A percentile compares a stretch with the other conserved stretches of the same genome.
phyloP scores from a whole-genome alignment of 2,797 vertebrate genomes.

The Chromis chromis region DNA sequence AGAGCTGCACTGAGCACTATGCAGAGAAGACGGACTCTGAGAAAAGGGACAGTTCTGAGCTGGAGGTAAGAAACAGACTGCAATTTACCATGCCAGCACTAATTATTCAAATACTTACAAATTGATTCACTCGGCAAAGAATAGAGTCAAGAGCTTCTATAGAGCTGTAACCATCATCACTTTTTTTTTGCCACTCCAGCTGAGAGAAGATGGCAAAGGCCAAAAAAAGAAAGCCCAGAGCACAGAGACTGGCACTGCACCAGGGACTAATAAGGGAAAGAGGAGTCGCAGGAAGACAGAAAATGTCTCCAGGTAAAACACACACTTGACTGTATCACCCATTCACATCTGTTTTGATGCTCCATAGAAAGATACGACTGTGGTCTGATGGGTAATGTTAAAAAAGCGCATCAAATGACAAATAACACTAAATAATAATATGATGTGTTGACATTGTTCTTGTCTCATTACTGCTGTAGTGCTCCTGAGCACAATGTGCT shows the following conservation, averaged over 20 bases:
- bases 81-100: background rate
- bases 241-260: constrained; percentile 81
- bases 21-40: constrained; percentile 65
- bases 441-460: background rate
- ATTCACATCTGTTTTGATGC: background rate
- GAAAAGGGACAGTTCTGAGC: constrained; percentile 70
- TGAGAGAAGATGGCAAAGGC: constrained; percentile 70
- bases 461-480: constrained; percentile 67
- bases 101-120: background rate
- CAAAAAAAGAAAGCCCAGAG: constrained; percentile 89
- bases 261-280: constrained; percentile 90
- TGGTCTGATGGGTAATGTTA: background rate
- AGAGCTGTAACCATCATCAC: background rate
- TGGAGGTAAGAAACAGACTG: constrained; percentile 73
- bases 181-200: constrained; percentile 51
- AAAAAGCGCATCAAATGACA: background rate
- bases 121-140: background rate
- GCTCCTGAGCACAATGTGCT: constrained; percentile 85
- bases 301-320: constrained; percentile 73
- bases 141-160: background rate
- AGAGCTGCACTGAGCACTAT: constrained; percentile 79
- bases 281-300: constrained; percentile 90
- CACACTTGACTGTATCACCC: background rate
- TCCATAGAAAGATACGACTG: background rate
- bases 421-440: background rate